Base-by-base conservation (phyloP, 30 jellyfish, hydroid and myxozoan genomes). In the Cassiopea andromeda region DNA sequence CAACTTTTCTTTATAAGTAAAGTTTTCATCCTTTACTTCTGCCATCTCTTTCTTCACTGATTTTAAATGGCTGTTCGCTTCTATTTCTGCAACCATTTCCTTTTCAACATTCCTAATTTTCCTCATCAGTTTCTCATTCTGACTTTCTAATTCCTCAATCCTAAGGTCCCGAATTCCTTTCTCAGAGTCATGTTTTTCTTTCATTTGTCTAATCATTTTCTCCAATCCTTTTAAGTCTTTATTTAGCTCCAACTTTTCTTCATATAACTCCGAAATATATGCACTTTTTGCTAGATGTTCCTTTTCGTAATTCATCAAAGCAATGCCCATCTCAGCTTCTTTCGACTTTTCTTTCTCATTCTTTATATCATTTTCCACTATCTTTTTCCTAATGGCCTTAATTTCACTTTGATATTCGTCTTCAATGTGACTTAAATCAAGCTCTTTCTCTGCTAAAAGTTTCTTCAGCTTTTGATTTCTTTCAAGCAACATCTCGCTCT, bases 401-500 rank as follows among this genome's bases (percentile, higher is more conserved):
- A 48, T 46, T 61, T 77, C 94, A 8, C 18, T 70, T 50, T 69
- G 89, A 50, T 75, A 61, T 4, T 87, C 48, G 1, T 17, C 1
- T 45, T 57, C 73, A 8, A 48, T 86, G 8, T 76, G 61, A 18
- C 78, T 71, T 57, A 85, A 12, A 13, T 88, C 94, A 38, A 45
- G 57, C 38, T 87, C 71, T 60, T 87, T 90, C 61, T 60, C 84
- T 43, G 88, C 79, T 54, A 61, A 81, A 69, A 27, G 46, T 45
- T 82, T 85, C 73, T 87, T 83, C 72, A 92, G 78, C 16, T 81
- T 73, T 74, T 54, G 83, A 46, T 46, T 8, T 19, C 88, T 87
- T 8, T 87, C 78, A 1, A 57, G 73, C 57, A 93, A 64, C 1
- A 57, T 46, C 19, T 89, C 81, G 15, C 67, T 89, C 46, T 84